Evolutionary conservation across 1,140 invertebrate genomes (phyloP).

Genomic region (Drosophila truncata): DNA sequence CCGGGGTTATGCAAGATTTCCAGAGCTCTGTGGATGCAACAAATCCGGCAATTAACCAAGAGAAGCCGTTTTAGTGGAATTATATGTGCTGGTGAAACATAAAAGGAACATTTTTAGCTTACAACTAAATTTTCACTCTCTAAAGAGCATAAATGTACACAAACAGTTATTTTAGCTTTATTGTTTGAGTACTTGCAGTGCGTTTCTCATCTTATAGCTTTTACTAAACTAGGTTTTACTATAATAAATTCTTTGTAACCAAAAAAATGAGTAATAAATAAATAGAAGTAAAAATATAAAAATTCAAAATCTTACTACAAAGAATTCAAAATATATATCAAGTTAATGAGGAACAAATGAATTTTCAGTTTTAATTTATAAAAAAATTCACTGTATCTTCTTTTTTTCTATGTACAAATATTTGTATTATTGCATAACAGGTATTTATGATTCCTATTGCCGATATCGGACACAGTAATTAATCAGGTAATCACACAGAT

Average conservation of each 20-base stretch:
- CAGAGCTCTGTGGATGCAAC: constrained; percentile 26
- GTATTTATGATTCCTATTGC: background rate
- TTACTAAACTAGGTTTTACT: background rate
- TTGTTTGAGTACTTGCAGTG: too few relatives aligned
- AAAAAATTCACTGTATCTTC: background rate
- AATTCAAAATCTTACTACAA: background rate
- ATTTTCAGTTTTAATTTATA: background rate
- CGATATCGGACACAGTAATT: constrained; percentile 7
- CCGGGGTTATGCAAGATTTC: constrained; percentile 37
- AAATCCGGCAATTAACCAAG: constrained; percentile 17
- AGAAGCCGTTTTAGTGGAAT: constrained; percentile 7
- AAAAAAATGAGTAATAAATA: background rate
- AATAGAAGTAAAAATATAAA: background rate
- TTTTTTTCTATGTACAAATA: background rate
- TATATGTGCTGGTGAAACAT: background rate
- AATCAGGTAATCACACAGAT: constrained; percentile 3
- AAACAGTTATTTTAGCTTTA: too few relatives aligned
- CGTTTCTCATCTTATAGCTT: too few relatives aligned
- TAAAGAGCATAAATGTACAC: too few relatives aligned
- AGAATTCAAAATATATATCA: background rate
- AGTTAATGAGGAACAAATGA: background rate
- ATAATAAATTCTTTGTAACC: too few relatives aligned
- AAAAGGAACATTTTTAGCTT: background rate
- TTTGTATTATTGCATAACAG: background rate
- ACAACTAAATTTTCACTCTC: too few relatives aligned